A percentile compares a stretch with the other conserved stretches of the same genome.
Conservation (phyloP, 2,888 invertebrate genomes). For the Caenorhabditis drosophilae region DNA sequence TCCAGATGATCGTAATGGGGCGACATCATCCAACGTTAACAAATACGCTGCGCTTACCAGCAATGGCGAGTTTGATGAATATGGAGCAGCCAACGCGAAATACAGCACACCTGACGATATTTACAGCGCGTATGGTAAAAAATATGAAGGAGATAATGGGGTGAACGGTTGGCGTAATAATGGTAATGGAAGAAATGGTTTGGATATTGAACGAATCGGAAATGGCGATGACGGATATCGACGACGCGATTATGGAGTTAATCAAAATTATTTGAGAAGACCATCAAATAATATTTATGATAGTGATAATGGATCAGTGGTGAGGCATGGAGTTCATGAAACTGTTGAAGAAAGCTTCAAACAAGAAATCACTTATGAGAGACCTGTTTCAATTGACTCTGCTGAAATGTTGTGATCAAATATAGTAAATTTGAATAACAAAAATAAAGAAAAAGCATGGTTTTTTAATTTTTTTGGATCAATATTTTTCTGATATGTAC, state of each 20-base stretch:
- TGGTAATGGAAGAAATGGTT: slow-evolving; percentile 18
- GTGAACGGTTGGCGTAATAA: slow-evolving; percentile 13
- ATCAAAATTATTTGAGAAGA: slow-evolving; percentile 30
- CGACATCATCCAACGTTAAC: slow-evolving; percentile 18
- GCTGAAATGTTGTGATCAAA: slow-evolving; percentile 53
- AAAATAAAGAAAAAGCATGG: too few species aligned
- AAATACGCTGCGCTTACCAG: slow-evolving; percentile 33
- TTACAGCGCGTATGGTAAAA: slow-evolving; percentile 52
- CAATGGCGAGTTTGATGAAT: slow-evolving; percentile 33
- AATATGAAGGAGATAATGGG: slow-evolving; percentile 30
- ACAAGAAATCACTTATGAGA: slow-evolving; percentile 63
- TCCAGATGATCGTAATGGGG: slow-evolving; percentile 11
- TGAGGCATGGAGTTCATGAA: slow-evolving; percentile 60
- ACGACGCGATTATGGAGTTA: slow-evolving; percentile 20
- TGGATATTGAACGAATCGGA: slow-evolving; percentile 30
- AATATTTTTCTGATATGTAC: too few species aligned
- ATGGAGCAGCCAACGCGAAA: slow-evolving; percentile 41
- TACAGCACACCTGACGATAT: slow-evolving; percentile 52
- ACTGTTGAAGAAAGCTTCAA: slow-evolving; percentile 66
- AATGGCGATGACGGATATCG: slow-evolving; percentile 33
- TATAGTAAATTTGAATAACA: slow-evolving; percentile 4
- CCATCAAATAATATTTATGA: slow-evolving; percentile 34
- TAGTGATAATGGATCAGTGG: slow-evolving; percentile 41
- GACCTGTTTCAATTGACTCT: slow-evolving; percentile 50
- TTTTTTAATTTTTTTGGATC: not conserved